Evolutionary conservation across 2,888 invertebrate genomes (phyloP).

Genomic region (Antitype chi): DNA sequence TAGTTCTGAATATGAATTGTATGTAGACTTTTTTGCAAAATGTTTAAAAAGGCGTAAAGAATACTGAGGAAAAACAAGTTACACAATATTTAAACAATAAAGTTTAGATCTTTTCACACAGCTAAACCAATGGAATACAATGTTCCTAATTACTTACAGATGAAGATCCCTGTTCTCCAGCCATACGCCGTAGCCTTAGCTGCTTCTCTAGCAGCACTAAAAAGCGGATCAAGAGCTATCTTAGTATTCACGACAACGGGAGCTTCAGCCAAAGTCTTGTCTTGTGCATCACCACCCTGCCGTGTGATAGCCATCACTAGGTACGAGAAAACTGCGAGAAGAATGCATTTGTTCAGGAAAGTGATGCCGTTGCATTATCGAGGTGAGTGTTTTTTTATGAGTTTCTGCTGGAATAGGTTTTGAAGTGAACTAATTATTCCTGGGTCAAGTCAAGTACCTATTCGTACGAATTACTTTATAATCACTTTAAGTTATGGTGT

Average conservation of each 20-base stretch:
- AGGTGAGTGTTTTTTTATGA: slow-evolving; percentile 56
- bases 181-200: slow-evolving; percentile 53
- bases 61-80: not conserved
- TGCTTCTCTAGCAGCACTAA: slow-evolving; percentile 59
- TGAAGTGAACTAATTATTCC: not conserved
- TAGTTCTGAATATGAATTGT: not conserved
- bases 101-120: not conserved
- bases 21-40: not conserved
- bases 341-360: slow-evolving; percentile 71
- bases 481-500: not conserved
- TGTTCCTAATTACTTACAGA: slow-evolving; percentile 27
- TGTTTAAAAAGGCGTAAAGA: not conserved
- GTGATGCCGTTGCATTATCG: slow-evolving; percentile 70
- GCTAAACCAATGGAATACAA: not conserved
- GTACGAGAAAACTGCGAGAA: slow-evolving; percentile 59
- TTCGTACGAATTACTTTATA: not conserved
- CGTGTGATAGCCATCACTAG: slow-evolving; percentile 68
- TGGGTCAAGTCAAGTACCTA: not conserved
- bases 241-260: slow-evolving; percentile 57
- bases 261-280: slow-evolving; percentile 54
- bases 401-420: not conserved
- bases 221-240: slow-evolving; percentile 47
- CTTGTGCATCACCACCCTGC: slow-evolving; percentile 58
- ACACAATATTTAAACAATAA: not conserved
- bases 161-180: slow-evolving; percentile 49